Evolutionary conservation across 2,113 vertebrate genomes (phyloP).

Genomic region (Hiodon tergisus): DNA sequence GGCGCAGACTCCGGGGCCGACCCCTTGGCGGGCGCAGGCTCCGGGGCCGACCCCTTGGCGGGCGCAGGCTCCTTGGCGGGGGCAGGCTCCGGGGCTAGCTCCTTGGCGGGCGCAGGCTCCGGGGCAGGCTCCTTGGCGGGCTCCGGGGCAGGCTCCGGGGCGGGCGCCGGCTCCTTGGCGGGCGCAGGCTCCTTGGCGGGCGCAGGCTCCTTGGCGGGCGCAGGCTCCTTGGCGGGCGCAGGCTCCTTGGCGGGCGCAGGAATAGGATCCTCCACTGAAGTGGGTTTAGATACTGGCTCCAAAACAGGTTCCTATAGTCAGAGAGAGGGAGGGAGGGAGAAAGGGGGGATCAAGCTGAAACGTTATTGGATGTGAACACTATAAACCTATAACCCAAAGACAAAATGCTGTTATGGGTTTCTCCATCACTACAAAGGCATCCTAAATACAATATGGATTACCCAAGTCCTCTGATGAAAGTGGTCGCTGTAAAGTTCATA

Average conservation of each 20-base stretch:
- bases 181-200: no score
- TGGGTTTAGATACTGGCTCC: constrained; percentile 8
- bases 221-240: not conserved
- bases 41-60: no score
- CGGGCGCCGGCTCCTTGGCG: constrained; percentile 5
- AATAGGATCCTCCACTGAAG: not conserved
- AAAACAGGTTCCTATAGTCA: not conserved
- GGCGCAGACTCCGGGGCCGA: not conserved
- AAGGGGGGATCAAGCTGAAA: no score
- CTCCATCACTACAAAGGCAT: no score
- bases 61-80: not conserved
- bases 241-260: not conserved
- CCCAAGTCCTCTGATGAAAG: no score
- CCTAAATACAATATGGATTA: no score
- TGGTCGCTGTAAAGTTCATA: no score
- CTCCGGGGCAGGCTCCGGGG: constrained; percentile 8
- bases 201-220: no score
- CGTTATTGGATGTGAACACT: not conserved
- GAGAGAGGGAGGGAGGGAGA: not conserved
- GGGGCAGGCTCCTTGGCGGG: not conserved
- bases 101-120: not conserved
- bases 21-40: not conserved
- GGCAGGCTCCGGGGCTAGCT: constrained; percentile 2
- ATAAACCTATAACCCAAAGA: no score
- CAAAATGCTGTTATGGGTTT: no score